A percentile compares a stretch with the other conserved stretches of the same genome.
Evolutionary conservation across 2,113 vertebrate genomes (phyloP).

Genomic region (Synchiropus splendidus): DNA sequence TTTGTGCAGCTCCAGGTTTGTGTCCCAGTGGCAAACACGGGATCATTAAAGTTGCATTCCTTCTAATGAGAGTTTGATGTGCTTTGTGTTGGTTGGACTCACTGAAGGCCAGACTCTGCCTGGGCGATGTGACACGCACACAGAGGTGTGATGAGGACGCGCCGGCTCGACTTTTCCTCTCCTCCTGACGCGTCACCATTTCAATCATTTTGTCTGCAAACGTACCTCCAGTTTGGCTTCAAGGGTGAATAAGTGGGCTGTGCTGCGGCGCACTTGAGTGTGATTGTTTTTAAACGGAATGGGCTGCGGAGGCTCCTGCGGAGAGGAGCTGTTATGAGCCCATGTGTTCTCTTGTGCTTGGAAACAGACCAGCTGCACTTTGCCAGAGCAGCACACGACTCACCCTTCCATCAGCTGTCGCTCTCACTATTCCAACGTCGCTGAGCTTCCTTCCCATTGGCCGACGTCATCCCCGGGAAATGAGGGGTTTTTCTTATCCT

Average conservation of each 20-base stretch:
- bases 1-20: neutral
- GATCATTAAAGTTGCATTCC: constrained; percentile 30
- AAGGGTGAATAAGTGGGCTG: constrained; percentile 8
- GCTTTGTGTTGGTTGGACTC: constrained; percentile 5
- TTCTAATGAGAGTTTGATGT: constrained; percentile 28
- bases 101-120: constrained; percentile 8
- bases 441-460: too few relatives aligned
- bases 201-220: too few relatives aligned
- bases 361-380: constrained; percentile 57
- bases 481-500: too few relatives aligned
- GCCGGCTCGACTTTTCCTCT: neutral
- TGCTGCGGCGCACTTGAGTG: constrained; percentile 19
- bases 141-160: too few relatives aligned
- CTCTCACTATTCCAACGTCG: constrained; percentile 41
- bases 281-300: constrained; percentile 28
- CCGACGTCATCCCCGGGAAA: constrained; percentile 3
- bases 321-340: constrained; percentile 49
- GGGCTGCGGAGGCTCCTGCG: constrained; percentile 36
- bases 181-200: too few relatives aligned
- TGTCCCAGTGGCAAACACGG: constrained; percentile 10
- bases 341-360: constrained; percentile 53
- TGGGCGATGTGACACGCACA: constrained; percentile 14
- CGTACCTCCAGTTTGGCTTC: too few relatives aligned
- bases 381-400: constrained; percentile 40
- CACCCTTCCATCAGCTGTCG: constrained; percentile 62